Evolutionary conservation across 2,113 vertebrate species (phyloP), one percentile per base, ranked within the genome.

Genomic region (Hepsetus odoe): DNA sequence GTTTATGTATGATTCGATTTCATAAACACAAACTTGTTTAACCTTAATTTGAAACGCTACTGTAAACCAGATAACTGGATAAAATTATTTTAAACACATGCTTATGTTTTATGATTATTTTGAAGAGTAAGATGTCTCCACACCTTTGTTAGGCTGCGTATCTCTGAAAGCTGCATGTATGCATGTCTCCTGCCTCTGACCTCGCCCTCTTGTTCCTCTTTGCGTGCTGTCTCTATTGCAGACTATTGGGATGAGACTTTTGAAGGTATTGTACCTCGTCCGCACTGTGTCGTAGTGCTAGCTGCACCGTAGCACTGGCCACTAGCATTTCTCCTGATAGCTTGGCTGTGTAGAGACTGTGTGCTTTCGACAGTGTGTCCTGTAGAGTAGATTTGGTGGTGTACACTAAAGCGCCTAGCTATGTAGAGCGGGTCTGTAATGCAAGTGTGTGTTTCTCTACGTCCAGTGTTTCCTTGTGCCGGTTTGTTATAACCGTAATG

Each of bases 231-330:
- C 89, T 93, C 90, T 89, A 91, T 91, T 92, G 92, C 93, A 94
- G 93, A 92, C 93, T 90, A 90, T 92, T 91, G 90, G 92, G 92
- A 92, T 90, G 91, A 92, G 88, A 90, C 91, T 92, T 89, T 90
- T 88, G 90, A 93, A 94, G 93, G 93, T 94, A 94, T 88, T 90
- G 93, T 94, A 94, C 90, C 88, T 84, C 91, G 89, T 89, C 77
- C 88, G 88, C 89, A 87, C 90, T 88, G 87, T 89, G 89, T 89
- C 22, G 77, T 75, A 79, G 56, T 89, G 87, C 90, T 91, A 71
- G 79, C 40, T 80, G 78, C 55, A 86, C 85, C 71, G 84, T 90
- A 90, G 89, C 87, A 88, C 91, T 76, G 71, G 88, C 91, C 83
- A 88, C 92, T 85, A 76, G 72, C 78, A 65, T 65, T 66, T 67